Percentiles rank a stretch among this genome's conserved stretches.
Evolutionary conservation across 2,797 vertebrate species (phyloP).

Genomic region (Lithobates pipiens): DNA sequence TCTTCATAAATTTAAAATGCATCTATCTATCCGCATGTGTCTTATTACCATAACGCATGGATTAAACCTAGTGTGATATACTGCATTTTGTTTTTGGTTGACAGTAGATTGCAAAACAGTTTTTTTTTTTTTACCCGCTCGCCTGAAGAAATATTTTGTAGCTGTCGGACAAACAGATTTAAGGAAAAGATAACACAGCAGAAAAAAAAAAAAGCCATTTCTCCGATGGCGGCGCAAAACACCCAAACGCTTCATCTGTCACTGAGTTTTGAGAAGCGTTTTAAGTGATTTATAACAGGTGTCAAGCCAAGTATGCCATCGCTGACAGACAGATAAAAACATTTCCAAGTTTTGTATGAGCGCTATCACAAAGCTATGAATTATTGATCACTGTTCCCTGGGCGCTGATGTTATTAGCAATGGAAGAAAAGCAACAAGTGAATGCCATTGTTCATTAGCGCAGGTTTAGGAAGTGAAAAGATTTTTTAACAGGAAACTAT

Average conservation of each 20-base stretch:
- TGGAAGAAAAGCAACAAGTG: constrained; percentile 57
- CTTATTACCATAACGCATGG: constrained; percentile 44
- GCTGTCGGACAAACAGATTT: constrained; percentile 35
- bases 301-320: constrained; percentile 38
- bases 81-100: constrained; percentile 2
- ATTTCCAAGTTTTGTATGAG: constrained; percentile 65
- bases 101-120: constrained; percentile 31
- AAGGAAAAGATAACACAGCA: constrained; percentile 28
- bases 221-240: background rate
- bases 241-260: constrained; percentile 13
- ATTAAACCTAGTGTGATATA: background rate
- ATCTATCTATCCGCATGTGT: background rate
- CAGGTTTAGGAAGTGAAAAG: constrained; percentile 63
- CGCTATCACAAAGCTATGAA: constrained; percentile 66
- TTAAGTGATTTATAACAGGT: constrained; percentile 66
- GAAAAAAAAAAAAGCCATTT: constrained; percentile 39
- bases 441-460: constrained; percentile 63
- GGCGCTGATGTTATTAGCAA: constrained; percentile 66
- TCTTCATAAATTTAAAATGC: background rate
- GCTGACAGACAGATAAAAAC: constrained; percentile 62
- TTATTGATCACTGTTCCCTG: constrained; percentile 66
- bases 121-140: background rate
- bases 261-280: constrained; percentile 28
- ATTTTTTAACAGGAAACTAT: constrained; percentile 4
- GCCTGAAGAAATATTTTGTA: constrained; percentile 29